Conservation (phyloP, 2,797 vertebrate genomes). For the Furcifer pardalis region DNA sequence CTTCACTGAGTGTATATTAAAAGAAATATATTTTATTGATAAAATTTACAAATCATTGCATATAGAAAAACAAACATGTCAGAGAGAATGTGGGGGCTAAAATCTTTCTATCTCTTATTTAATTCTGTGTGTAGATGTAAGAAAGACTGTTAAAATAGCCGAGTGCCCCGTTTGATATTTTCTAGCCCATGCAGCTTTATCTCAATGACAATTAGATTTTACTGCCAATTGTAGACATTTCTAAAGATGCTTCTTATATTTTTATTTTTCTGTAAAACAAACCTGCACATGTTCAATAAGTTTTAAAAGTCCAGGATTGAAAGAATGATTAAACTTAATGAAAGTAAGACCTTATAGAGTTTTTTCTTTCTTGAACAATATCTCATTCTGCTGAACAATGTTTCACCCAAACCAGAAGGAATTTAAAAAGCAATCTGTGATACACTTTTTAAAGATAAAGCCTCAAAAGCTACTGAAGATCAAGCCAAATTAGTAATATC, state of each 20-base stretch:
- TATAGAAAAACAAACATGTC: background rate
- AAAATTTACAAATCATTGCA: too few species aligned
- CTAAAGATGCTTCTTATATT: background rate
- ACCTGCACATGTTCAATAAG: background rate
- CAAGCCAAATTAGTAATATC: background rate
- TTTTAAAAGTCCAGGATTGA: background rate
- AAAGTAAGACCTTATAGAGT: background rate
- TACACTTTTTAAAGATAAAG: background rate
- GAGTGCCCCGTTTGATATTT: background rate
- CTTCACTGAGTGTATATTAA: too few species aligned
- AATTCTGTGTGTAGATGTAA: background rate
- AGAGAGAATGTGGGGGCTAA: background rate
- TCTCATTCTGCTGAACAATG: background rate
- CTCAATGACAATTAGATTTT: background rate
- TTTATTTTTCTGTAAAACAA: too few species aligned
- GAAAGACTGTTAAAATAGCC: background rate
- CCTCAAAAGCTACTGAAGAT: background rate
- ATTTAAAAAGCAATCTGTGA: background rate
- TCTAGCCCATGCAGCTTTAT: background rate
- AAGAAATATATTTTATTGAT: too few species aligned
- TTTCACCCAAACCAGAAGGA: background rate
- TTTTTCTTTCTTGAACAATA: background rate
- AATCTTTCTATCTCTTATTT: background rate
- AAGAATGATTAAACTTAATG: background rate
- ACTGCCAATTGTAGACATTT: background rate